Evolutionary conservation across 37 sponge, comb jelly and placozoan genomes (phyloP).

Genomic region (Oscarella lobularis): DNA sequence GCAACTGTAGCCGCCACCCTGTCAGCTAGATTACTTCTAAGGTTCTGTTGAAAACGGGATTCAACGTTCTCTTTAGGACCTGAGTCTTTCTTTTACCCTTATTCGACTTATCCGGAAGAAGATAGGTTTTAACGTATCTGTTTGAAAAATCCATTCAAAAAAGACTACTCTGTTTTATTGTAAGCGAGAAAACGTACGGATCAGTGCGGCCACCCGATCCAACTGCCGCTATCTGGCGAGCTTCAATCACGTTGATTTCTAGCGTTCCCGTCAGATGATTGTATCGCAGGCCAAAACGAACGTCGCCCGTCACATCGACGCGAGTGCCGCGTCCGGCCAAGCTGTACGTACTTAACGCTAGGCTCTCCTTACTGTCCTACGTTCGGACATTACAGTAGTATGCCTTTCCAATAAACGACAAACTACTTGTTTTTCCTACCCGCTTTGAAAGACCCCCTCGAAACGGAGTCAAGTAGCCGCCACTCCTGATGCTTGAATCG

Average conservation of each 20-base stretch:
- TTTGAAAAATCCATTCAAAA: no score
- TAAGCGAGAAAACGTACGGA: no score
- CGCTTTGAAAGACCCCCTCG: no score
- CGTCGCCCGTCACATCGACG: background rate
- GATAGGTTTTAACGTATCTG: background rate
- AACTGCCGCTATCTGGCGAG: background rate
- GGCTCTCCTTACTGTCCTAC: background rate
- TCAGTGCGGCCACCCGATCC: background rate
- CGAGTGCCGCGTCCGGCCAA: background rate
- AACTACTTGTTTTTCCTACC: no score
- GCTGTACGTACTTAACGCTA: background rate
- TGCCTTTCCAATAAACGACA: no score
- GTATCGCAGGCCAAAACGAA: background rate
- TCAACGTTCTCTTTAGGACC: background rate
- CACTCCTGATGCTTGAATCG: no score
- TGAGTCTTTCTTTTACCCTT: background rate
- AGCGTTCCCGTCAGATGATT: background rate
- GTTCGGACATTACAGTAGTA: no score
- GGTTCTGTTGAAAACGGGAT: background rate
- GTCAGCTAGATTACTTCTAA: background rate
- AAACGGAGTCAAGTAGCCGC: background rate
- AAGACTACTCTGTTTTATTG: no score
- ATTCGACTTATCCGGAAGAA: background rate
- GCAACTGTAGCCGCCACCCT: background rate
- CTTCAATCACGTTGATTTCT: background rate